A percentile compares a stretch with the other conserved stretches of the same genome.
Conservation (phyloP, 2,113 vertebrate species). For the Pluvianellus socialis region DNA sequence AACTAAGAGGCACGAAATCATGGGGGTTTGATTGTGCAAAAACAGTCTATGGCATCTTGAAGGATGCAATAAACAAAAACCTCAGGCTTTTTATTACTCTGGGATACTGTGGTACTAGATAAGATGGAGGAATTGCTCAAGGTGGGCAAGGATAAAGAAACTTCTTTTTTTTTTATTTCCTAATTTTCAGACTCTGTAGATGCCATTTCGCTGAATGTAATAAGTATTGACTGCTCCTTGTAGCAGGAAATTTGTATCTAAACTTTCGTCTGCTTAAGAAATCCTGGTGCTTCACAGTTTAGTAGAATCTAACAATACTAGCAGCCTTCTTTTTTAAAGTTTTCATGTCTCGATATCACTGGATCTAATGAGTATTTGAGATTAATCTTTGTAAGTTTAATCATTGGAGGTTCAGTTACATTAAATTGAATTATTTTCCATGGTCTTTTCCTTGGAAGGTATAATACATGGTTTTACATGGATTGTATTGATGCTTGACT, state of each 20-base stretch:
- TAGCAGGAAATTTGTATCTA: neutral
- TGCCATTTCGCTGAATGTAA: neutral
- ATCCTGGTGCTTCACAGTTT: neutral
- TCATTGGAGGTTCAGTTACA: neutral
- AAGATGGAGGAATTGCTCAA: neutral
- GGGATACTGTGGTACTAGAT: neutral
- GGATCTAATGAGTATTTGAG: neutral
- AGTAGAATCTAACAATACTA: neutral
- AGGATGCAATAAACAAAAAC: neutral
- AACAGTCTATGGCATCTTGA: neutral
- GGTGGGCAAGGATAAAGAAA: neutral
- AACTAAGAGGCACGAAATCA: neutral
- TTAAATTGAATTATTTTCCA: constrained; percentile 12
- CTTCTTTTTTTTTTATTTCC: neutral
- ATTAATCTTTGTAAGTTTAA: constrained; percentile 32
- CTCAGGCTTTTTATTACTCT: neutral
- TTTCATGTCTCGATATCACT: neutral
- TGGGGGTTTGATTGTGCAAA: neutral
- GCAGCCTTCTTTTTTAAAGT: neutral
- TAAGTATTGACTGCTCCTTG: neutral
- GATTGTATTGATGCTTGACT: neutral
- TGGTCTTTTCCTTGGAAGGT: neutral
- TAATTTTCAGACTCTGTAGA: neutral
- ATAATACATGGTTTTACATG: neutral
- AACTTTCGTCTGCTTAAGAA: neutral